A percentile compares a stretch with the other conserved stretches of the same genome.
Conservation (phyloP, 2,888 invertebrate genomes). For the Hermodice carunculata region DNA sequence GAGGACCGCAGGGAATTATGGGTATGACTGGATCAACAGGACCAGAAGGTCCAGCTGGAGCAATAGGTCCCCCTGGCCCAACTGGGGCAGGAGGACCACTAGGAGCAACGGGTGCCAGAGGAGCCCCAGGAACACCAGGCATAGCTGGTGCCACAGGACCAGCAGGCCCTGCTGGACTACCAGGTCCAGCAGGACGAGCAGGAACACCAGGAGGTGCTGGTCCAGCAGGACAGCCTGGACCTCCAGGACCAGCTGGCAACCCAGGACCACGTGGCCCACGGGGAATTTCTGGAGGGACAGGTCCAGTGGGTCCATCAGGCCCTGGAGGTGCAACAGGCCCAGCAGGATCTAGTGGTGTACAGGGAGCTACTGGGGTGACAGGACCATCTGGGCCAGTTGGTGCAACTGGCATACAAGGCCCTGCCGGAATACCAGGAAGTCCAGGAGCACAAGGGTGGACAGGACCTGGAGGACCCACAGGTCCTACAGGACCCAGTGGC, state of each 20-base stretch:
- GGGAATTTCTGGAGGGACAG: not conserved
- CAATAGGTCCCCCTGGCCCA: no score
- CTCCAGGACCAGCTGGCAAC: conserved; percentile 1
- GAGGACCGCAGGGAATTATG: no score
- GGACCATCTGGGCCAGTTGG: not conserved
- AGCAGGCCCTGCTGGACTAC: no score
- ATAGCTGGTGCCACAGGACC: no score
- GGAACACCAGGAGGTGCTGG: no score
- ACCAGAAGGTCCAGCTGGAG: no score
- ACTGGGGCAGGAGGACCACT: no score
- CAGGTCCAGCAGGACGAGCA: no score
- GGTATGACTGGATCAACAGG: no score
- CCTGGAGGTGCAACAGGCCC: conserved; percentile 7
- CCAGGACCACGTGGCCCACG: no score
- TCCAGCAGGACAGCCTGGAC: conserved; percentile 18
- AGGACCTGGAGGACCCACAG: conserved; percentile 14
- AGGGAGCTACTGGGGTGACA: not conserved
- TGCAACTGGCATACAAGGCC: not conserved
- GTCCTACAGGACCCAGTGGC: conserved; percentile 3
- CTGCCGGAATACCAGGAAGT: not conserved
- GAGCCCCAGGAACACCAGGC: no score
- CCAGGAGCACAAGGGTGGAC: not conserved
- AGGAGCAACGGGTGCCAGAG: no score
- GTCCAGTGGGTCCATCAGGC: not conserved
- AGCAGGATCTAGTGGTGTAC: not conserved